phyloP scores from a whole-genome alignment of 2,888 invertebrate species.

The Stegana nigrithorax region DNA sequence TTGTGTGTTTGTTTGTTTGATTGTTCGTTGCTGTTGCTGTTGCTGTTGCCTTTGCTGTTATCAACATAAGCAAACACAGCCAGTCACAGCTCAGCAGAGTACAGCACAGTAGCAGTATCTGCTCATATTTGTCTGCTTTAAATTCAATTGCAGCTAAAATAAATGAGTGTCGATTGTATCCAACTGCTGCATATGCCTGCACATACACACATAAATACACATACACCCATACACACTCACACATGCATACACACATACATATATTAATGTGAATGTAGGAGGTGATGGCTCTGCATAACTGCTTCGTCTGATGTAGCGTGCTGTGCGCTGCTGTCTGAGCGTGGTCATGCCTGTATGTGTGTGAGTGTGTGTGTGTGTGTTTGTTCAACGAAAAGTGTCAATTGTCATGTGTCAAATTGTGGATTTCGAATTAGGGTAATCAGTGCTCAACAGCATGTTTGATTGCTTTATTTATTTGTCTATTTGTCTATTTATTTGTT shows the following conservation, averaged over 20 bases:
- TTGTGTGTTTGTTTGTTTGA: too few species aligned
- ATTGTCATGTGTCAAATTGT: slow-evolving; percentile 46
- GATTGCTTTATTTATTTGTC: slow-evolving; percentile 39
- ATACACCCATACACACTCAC: too few species aligned
- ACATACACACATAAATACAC: background rate
- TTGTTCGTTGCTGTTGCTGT: background rate
- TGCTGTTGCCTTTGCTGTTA: background rate
- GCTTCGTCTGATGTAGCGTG: too few species aligned
- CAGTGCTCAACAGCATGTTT: slow-evolving; percentile 41
- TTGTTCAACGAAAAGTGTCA: slow-evolving; percentile 30
- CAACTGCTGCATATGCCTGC: too few species aligned
- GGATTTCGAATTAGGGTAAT: slow-evolving; percentile 45
- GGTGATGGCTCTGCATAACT: too few species aligned
- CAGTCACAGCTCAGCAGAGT: slow-evolving; percentile 14
- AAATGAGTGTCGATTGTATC: slow-evolving; percentile 39
- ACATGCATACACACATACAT: background rate
- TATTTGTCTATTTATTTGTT: slow-evolving; percentile 6
- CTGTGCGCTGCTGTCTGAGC: background rate
- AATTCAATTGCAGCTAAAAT: slow-evolving; percentile 43
- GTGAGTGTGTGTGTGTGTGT: background rate
- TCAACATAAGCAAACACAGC: background rate
- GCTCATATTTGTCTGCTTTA: slow-evolving; percentile 40
- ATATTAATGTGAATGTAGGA: slow-evolving; percentile 7
- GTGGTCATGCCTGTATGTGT: background rate
- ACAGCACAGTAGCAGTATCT: background rate